Evolutionary conservation across 2,797 vertebrate species (phyloP).

Genomic region (Chelonia mydas): DNA sequence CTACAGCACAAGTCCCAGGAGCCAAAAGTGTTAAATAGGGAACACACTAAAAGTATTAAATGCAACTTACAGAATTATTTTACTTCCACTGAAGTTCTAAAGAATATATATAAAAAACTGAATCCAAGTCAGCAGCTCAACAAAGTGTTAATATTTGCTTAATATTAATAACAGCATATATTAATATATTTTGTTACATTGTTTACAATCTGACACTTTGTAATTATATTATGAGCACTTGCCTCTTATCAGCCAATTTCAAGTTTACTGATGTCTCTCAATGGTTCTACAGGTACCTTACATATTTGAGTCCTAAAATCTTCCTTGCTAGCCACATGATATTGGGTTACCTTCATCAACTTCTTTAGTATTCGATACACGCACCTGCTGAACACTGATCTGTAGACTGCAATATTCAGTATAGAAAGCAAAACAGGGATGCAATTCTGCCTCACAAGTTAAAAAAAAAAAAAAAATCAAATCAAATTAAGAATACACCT

Average conservation of each 20-base stretch:
- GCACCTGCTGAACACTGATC: background rate
- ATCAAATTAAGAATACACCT: background rate
- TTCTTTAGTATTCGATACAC: fast-evolving
- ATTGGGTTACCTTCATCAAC: background rate
- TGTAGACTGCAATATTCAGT: background rate
- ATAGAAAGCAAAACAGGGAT: background rate
- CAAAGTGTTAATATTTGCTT: background rate
- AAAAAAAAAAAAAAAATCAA: background rate
- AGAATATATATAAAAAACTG: background rate
- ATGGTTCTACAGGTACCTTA: background rate
- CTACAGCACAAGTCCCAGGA: background rate
- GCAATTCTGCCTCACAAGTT: background rate
- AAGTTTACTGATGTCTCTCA: background rate
- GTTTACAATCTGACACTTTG: background rate
- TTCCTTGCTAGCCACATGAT: background rate
- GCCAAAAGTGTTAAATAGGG: background rate
- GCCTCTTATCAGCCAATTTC: background rate
- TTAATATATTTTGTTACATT: background rate
- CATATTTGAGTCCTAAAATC: background rate
- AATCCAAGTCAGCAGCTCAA: background rate
- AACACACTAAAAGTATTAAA: too few species aligned
- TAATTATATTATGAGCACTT: background rate
- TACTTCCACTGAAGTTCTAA: too few species aligned
- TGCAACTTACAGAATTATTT: too few species aligned
- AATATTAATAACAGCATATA: background rate